phyloP scores from a whole-genome alignment of 1,140 invertebrate genomes.

The Diprion similis region DNA sequence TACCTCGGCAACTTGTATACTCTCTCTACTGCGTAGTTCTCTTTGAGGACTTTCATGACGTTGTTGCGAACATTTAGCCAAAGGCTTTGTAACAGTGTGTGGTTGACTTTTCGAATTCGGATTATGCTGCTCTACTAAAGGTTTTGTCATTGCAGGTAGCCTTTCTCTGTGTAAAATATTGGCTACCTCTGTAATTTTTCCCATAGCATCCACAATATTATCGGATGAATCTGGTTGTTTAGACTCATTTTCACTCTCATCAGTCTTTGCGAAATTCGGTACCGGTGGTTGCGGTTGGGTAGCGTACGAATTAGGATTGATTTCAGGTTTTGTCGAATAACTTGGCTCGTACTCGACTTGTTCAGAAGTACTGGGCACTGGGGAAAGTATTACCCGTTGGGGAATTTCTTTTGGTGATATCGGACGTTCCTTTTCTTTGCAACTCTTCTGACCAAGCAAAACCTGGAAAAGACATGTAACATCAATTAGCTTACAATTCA shows the following conservation, averaged over 20 bases:
- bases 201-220: neutral
- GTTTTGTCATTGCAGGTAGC: neutral
- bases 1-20: slow-evolving; percentile 51
- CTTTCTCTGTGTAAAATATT: slow-evolving; percentile 2
- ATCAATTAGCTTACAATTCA: neutral
- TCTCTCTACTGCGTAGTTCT: slow-evolving; percentile 24
- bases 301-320: neutral
- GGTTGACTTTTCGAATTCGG: neutral
- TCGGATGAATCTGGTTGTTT: slow-evolving; percentile 37
- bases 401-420: slow-evolving; percentile 17
- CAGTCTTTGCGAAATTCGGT: neutral
- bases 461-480: slow-evolving; percentile 30
- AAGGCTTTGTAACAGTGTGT: neutral
- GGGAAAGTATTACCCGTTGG: slow-evolving; percentile 20
- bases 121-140: neutral
- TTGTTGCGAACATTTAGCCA: neutral
- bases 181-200: neutral
- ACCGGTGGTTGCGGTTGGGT: neutral
- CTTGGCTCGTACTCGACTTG: neutral
- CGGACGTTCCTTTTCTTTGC: slow-evolving; percentile 27
- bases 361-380: slow-evolving; percentile 4
- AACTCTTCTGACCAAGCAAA: slow-evolving; percentile 42
- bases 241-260: neutral
- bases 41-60: neutral
- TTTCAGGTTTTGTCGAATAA: neutral